Conservation (phyloP, 2,113 vertebrate species). For the Melanostigma gelatinosum region DNA sequence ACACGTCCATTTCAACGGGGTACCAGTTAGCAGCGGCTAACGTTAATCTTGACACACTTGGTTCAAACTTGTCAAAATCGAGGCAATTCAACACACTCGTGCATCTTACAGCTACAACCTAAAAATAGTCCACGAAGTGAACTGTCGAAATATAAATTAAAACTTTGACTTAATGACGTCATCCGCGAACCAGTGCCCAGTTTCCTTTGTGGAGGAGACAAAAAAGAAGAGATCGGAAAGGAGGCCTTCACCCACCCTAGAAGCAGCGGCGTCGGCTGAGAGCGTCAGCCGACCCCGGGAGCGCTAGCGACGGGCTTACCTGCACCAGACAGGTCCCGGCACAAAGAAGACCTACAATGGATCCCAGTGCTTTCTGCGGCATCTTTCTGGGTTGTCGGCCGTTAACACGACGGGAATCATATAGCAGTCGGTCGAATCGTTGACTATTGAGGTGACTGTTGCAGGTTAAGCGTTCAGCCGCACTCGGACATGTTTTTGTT, state of each 20-base stretch:
- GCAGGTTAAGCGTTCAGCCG: conserved; percentile 29
- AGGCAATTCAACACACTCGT: not conserved
- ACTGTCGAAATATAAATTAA: conserved; percentile 31
- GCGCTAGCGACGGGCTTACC: conserved; percentile 76
- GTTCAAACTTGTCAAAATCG: conserved; percentile 22
- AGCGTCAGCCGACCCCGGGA: conserved; percentile 8
- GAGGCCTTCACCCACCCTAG: conserved; percentile 71
- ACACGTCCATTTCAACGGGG: conserved; percentile 46
- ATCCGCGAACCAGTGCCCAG: conserved; percentile 43
- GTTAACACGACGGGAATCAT: conserved; percentile 71
- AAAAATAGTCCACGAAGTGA: not conserved
- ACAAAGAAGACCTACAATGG: conserved; percentile 83
- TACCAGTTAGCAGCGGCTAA: conserved; percentile 72
- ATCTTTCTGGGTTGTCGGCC: conserved; percentile 80
- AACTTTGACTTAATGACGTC: conserved; percentile 74
- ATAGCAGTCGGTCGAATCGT: conserved; percentile 61
- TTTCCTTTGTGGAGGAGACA: conserved; percentile 79
- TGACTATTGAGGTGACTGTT: conserved; percentile 23
- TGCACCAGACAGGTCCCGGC: conserved; percentile 82
- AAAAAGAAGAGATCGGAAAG: conserved; percentile 63
- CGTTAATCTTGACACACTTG: conserved; percentile 44
- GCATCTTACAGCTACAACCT: accelerated
- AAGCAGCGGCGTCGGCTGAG: conserved; percentile 74
- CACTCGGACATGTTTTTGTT: conserved; percentile 75
- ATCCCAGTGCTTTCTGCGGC: conserved; percentile 83